Conservation (phyloP, 64 coral and sea anemone species). For the Actinia tenebrosa region DNA sequence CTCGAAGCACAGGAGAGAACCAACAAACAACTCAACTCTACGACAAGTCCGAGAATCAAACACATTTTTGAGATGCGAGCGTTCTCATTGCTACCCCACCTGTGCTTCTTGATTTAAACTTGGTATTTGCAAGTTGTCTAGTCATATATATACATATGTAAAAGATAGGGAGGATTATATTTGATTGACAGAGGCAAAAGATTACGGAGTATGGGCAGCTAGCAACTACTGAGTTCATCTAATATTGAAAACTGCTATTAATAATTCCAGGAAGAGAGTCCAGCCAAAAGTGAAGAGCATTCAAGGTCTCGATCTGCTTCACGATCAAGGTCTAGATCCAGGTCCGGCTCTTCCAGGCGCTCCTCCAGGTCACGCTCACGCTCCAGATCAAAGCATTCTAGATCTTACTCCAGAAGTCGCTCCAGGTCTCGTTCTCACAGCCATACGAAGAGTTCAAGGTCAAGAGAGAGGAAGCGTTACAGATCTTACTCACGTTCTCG, state of each 20-base stretch:
- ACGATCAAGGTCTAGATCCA: constrained; percentile 55
- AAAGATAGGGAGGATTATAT: no score
- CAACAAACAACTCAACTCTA: no score
- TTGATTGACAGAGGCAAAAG: no score
- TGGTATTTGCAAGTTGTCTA: no score
- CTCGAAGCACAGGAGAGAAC: no score
- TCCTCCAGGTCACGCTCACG: constrained; percentile 55
- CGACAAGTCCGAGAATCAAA: no score
- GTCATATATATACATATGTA: no score
- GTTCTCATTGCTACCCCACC: no score
- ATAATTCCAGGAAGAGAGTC: neutral
- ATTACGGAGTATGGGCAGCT: neutral
- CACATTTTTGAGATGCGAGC: no score
- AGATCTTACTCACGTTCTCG: constrained; percentile 62
- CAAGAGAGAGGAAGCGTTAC: constrained; percentile 49
- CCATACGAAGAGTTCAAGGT: constrained; percentile 38
- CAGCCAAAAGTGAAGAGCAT: constrained; percentile 29
- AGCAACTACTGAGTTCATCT: neutral
- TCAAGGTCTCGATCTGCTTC: constrained; percentile 61
- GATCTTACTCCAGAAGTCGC: constrained; percentile 48
- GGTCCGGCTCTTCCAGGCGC: constrained; percentile 47
- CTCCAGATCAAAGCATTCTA: constrained; percentile 60
- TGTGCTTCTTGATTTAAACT: no score
- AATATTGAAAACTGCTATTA: neutral
- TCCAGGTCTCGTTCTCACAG: constrained; percentile 66